Conservation (phyloP, 2,888 invertebrate genomes). For the Loripinus fragilis region DNA sequence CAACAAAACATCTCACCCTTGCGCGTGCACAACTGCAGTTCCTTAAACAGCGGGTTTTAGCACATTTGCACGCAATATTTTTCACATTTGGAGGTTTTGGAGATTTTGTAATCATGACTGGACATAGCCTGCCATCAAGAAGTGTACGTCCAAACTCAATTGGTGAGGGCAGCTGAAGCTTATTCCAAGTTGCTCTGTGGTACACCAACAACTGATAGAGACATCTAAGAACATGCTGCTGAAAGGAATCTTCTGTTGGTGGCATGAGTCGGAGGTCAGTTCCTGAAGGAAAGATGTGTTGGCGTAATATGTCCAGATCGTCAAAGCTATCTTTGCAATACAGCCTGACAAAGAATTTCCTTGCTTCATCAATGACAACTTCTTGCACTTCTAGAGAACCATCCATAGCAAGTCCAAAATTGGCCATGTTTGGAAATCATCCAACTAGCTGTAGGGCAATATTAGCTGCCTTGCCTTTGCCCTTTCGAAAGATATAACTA, state of each 20-base stretch:
- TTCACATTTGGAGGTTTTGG: background rate
- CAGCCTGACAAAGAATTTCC: background rate
- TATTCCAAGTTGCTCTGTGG: background rate
- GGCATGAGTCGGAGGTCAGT: background rate
- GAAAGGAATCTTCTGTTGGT: background rate
- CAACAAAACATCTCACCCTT: background rate
- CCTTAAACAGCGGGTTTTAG: background rate
- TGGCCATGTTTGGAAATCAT: no score
- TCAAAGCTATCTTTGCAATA: background rate
- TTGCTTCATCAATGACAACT: background rate
- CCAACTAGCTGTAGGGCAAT: no score
- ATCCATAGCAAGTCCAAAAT: no score
- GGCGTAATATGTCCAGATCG: background rate
- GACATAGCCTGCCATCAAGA: background rate
- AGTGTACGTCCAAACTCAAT: background rate
- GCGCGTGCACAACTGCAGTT: background rate
- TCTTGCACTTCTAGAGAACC: background rate
- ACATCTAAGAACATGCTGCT: background rate
- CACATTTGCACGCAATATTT: background rate
- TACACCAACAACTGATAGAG: background rate
- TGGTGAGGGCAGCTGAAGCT: background rate
- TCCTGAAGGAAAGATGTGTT: slow-evolving; percentile 3
- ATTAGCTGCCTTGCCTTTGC: no score
- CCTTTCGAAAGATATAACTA: no score
- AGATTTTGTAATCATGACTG: slow-evolving; percentile 5